A percentile compares a stretch with the other conserved stretches of the same genome.
phyloP scores from a whole-genome alignment of 1,140 invertebrate species.

The Orussus abietinus region DNA sequence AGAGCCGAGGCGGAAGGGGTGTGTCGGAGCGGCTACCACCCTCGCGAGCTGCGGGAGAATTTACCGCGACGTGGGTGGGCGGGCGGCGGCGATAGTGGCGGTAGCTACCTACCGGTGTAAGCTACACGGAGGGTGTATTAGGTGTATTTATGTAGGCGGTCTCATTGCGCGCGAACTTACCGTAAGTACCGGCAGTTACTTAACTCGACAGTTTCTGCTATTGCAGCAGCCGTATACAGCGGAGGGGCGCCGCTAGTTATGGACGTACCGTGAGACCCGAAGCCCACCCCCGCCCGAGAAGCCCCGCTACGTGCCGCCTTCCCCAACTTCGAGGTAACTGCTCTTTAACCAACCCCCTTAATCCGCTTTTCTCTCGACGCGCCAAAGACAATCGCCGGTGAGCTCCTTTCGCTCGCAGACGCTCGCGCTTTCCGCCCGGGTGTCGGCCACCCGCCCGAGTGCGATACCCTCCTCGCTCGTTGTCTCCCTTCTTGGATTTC shows the following conservation, averaged over 20 bases:
- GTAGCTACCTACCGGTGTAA: too few species aligned
- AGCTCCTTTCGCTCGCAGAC: background rate
- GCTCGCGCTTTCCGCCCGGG: background rate
- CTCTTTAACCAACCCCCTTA: constrained; percentile 45
- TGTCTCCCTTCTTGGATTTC: too few species aligned
- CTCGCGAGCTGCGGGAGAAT: too few species aligned
- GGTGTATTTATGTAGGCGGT: constrained; percentile 46
- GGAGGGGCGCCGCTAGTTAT: constrained; percentile 28
- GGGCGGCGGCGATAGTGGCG: too few species aligned
- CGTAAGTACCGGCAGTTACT: constrained; percentile 47
- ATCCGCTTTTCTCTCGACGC: constrained; percentile 38
- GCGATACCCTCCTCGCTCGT: too few species aligned
- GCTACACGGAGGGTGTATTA: constrained; percentile 31
- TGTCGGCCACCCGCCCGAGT: background rate
- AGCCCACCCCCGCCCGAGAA: constrained; percentile 16
- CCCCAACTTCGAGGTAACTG: constrained; percentile 36
- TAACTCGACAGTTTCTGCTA: constrained; percentile 45
- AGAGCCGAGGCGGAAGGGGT: too few species aligned
- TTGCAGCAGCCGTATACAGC: constrained; percentile 23
- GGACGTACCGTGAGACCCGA: constrained; percentile 24
- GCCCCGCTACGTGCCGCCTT: constrained; percentile 23
- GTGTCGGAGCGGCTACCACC: too few species aligned
- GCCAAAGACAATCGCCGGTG: constrained; percentile 34
- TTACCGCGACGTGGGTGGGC: too few species aligned
- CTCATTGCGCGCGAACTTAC: constrained; percentile 48